Evolutionary conservation across 2,113 vertebrate species (phyloP).

Genomic region (Trochalopteron elliotii): DNA sequence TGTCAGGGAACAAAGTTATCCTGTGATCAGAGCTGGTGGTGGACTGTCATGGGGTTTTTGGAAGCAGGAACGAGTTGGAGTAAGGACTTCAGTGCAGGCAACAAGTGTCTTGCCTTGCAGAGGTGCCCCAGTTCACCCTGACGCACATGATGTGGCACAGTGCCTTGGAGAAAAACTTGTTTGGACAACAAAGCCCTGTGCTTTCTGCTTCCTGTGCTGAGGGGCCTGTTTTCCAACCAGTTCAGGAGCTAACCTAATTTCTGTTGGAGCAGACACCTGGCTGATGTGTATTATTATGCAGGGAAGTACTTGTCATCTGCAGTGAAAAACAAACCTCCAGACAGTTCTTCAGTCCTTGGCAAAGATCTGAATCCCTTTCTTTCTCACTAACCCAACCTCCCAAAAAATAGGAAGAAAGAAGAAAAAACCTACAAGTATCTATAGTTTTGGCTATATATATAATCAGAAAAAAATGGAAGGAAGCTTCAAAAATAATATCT

Average conservation of each 20-base stretch:
- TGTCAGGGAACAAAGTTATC: neutral
- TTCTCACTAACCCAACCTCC: neutral
- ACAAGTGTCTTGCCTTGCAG: neutral
- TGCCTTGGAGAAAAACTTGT: neutral
- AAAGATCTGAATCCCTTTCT: neutral
- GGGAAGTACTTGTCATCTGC: neutral
- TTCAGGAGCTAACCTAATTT: neutral
- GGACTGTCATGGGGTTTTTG: neutral
- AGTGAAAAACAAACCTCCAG: neutral
- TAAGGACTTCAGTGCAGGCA: neutral
- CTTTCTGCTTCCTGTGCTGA: neutral
- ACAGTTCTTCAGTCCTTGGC: neutral
- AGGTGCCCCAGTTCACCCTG: neutral
- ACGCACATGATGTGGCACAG: rapidly evolving
- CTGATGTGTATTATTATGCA: neutral
- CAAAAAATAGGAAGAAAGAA: neutral
- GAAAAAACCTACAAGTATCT: neutral
- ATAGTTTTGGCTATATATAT: neutral
- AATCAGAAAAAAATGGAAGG: neutral
- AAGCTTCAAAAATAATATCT: neutral
- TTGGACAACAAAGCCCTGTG: neutral
- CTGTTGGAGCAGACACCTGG: neutral
- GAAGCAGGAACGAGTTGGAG: neutral
- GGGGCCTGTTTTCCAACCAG: neutral
- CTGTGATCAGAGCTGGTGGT: neutral